Evolutionary conservation across 2,797 vertebrate genomes (phyloP), one percentile per base, ranked within the genome.

Genomic region (Notolepis coatsorum): DNA sequence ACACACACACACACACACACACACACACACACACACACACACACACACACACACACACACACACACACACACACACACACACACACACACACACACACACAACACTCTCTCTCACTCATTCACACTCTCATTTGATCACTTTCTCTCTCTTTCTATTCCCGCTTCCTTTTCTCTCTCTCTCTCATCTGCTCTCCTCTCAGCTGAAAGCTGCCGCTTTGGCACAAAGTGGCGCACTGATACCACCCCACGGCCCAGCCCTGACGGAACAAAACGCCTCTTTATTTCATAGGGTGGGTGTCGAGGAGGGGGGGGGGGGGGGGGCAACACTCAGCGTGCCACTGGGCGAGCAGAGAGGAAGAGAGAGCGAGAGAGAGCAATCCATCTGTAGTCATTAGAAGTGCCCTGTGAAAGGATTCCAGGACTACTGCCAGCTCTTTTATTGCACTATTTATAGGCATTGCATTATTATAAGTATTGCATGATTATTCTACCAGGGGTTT

Each of bases 181-280:
- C 17, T 13, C 15, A 1, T 12, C 23, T 8, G 7, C 10, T 15
- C 31, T 28, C n/a, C 37, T 47, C 38, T 45, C 7, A 7, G 45
- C 52, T 50, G 33, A 62, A 56, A 61, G 51, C 38, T 31, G 30
- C 27, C 7, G 35, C 41, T 39, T 50, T 85, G 75, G 85, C 84
- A 85, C 73, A 80, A 75, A 72, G 81, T 61, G 78, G 77, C 59
- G 57, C 80, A 70, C 61, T 71, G 71, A 81, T 77, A 80, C 80
- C 73, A 67, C 74, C 75, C 43, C 62, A 69, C 73, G 74, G 58
- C 48, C 20, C 10, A 63, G 41, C 50, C 46, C 56, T 55, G 52
- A 55, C 47, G 21, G 70, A 79, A 80, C 75, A 86, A 81, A 85
- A 73, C 48, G 9, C 39, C 59, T 79, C 61, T 84, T 81, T 82